Base-by-base conservation (phyloP, 2,113 vertebrate species). In the Cranoglanis bouderius region DNA sequence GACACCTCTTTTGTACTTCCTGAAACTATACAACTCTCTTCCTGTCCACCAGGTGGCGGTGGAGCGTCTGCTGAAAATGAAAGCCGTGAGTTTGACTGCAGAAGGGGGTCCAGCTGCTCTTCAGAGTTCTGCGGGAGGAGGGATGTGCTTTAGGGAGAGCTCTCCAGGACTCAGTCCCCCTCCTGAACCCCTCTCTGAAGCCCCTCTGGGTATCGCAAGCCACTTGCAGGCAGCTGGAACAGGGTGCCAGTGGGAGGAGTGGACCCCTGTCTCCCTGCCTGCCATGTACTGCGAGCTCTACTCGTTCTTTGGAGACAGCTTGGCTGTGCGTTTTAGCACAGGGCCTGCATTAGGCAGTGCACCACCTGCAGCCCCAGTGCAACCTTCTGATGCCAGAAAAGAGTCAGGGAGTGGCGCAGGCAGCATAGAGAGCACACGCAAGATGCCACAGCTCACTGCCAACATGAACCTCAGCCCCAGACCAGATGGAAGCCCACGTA, bases 361-460 rank as follows among this genome's bases (percentile, higher is more conserved):
- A 91, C n/a, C 91, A 0, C 85, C 90, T 63, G 86, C 90, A 7
- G 21, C 86, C 1, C 88, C 90, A 0, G 19, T 92, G 43, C 92
- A 93, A 63, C 85, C 92, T 6, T 51, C 89, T 0, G 95, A 95
- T 0, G 63, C 93, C 83, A 95, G 96, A 80, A 98, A 97, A 89
- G 97, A 98, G 2, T 93, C 92, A 70, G 32, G 92, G 0, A 46
- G 95, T 78, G 19, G 92, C 4, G 3, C 93, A 81, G 91, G 94
- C 84, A 94, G 94, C 88, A 88, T 92, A 0, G 96, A 96, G 13
- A 93, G 95, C 0, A 92, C 95, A 57, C 95, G 97, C 0, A 98
- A 98, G 92, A 98, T 98, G 98, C 98, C 98, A 0, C 98, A 98
- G 93, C 93, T 98, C 83, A 98, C 97, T 0, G 97, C 97, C 85